Conservation (phyloP, 2,797 vertebrate genomes). For the Cossypha heuglini region DNA sequence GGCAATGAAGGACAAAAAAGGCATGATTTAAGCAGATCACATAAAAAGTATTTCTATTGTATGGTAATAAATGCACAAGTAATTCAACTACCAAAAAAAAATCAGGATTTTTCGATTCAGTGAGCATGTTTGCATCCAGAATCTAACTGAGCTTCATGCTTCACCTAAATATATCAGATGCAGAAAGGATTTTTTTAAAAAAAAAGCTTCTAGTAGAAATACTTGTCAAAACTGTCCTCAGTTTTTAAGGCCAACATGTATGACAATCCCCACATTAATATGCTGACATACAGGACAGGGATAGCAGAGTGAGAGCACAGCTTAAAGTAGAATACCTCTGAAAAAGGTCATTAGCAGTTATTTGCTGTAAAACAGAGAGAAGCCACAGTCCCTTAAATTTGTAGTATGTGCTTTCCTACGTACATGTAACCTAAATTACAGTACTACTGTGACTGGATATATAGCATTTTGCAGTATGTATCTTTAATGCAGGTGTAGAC, state of each 20-base stretch:
- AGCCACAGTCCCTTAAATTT: constrained; percentile 30
- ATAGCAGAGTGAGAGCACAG: background rate
- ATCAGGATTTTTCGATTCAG: background rate
- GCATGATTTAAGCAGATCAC: background rate
- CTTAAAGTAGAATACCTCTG: background rate
- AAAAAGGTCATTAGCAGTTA: constrained; percentile 24
- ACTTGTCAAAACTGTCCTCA: constrained; percentile 23
- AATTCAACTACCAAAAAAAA: background rate
- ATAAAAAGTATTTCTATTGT: background rate
- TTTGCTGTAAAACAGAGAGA: constrained; percentile 4
- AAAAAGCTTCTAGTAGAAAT: constrained; percentile 10
- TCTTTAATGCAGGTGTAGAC: constrained; percentile 43
- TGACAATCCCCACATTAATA: background rate
- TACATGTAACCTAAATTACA: constrained; percentile 54
- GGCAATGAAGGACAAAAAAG: background rate
- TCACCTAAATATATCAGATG: background rate
- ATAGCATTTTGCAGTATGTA: constrained; percentile 20
- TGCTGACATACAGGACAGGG: background rate
- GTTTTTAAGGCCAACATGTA: constrained; percentile 30
- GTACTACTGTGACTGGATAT: constrained; percentile 44
- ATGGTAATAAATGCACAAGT: background rate
- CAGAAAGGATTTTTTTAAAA: background rate
- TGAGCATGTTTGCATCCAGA: background rate
- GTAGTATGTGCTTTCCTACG: constrained; percentile 50
- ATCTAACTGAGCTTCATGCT: background rate